A percentile compares a stretch with the other conserved stretches of the same genome.
phyloP scores from a whole-genome alignment of 2,113 vertebrate genomes.

The Oceanites oceanicus region DNA sequence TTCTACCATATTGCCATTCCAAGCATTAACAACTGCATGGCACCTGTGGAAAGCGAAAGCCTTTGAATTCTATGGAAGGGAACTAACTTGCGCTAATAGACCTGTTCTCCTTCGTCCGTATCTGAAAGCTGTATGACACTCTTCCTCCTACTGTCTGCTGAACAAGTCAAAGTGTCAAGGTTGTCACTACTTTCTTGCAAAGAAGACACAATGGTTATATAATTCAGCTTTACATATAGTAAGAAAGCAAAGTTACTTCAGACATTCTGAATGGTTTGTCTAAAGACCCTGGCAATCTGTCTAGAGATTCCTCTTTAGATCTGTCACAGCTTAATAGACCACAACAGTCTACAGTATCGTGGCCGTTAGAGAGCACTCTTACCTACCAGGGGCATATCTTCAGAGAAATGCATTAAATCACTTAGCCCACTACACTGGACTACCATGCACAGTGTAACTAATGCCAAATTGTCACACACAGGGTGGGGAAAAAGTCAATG shows the following conservation, averaged over 20 bases:
- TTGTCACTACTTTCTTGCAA: constrained; percentile 3
- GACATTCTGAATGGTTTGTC: not conserved
- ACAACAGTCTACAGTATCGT: not conserved
- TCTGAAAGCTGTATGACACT: not conserved
- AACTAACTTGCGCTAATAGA: constrained; percentile 21
- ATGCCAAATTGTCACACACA: not conserved
- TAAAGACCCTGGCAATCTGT: not conserved
- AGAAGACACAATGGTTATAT: not conserved
- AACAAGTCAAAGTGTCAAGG: not conserved
- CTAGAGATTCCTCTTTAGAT: not conserved
- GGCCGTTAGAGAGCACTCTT: not conserved
- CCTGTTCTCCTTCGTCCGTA: not conserved
- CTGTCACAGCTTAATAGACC: not conserved
- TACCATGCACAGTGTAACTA: not conserved
- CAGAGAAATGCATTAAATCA: not conserved
- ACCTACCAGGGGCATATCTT: not conserved
- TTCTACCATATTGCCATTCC: constrained; percentile 78
- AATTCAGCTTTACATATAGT: constrained; percentile 31
- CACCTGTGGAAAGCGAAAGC: constrained; percentile 54
- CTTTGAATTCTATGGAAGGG: constrained; percentile 62
- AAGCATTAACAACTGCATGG: constrained; percentile 69
- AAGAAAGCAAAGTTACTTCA: constrained; percentile 43
- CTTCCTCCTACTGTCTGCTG: not conserved
- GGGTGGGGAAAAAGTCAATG: not conserved
- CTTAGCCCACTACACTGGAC: not conserved